Conservation (phyloP, 2,888 invertebrate genomes). For the Leuctra nigra region DNA sequence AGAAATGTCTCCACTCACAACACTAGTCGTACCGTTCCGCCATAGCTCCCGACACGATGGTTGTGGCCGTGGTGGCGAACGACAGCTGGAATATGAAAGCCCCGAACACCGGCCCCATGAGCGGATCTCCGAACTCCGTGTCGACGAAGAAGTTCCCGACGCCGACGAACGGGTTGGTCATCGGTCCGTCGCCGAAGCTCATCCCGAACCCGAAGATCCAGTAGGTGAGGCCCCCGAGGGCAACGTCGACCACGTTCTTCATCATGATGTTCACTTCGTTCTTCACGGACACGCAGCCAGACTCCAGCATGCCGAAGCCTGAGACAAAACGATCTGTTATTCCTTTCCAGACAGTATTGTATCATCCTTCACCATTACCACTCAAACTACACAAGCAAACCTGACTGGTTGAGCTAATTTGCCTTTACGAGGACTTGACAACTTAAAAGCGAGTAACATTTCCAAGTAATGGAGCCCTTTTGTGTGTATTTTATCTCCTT, state of each 20-base stretch:
- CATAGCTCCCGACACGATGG: constrained; percentile 91
- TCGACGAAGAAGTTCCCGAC: constrained; percentile 79
- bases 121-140: constrained; percentile 60
- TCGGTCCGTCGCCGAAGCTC: constrained; percentile 70
- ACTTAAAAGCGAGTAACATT: no score
- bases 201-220: constrained; percentile 94
- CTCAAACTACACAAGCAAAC: no score
- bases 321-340: no score
- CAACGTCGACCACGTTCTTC: constrained; percentile 91
- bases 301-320: constrained; percentile 93
- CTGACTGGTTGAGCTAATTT: no score
- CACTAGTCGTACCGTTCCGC: constrained; percentile 90
- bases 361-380: no score
- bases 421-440: no score
- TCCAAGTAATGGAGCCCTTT: no score
- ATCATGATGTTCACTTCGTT: constrained; percentile 98
- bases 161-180: constrained; percentile 48
- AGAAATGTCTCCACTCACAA: no score
- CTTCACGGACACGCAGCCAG: constrained; percentile 86
- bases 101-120: constrained; percentile 81
- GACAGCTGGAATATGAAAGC: constrained; percentile 87
- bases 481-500: no score
- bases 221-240: constrained; percentile 85
- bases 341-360: no score
- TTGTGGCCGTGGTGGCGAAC: constrained; percentile 85